phyloP scores from a whole-genome alignment of 30 jellyfish, hydroid and myxozoan species.

The Pseudorhiza aurosa region DNA sequence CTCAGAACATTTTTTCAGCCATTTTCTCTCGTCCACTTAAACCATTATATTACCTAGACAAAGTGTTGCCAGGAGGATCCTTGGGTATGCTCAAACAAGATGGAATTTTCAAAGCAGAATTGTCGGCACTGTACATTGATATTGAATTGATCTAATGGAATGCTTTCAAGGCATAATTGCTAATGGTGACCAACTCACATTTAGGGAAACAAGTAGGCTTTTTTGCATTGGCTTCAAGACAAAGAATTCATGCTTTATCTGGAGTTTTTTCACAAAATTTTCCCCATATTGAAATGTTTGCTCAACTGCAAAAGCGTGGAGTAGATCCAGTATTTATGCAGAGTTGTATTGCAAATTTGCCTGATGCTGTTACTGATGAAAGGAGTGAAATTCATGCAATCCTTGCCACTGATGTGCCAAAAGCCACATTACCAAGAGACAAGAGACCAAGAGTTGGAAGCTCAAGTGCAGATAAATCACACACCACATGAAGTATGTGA shows the following conservation, averaged over 20 bases:
- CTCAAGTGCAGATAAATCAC: conserved; percentile 34
- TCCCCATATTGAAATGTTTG: conserved; percentile 47
- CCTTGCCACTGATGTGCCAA: not conserved
- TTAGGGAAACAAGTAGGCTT: conserved; percentile 50
- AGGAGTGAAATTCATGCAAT: conserved; percentile 1
- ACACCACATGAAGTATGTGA: conserved; percentile 49
- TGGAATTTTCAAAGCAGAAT: conserved; percentile 52
- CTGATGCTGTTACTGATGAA: conserved; percentile 15
- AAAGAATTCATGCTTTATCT: conserved; percentile 33
- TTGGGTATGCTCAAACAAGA: conserved; percentile 63
- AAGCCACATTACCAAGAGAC: conserved; percentile 6
- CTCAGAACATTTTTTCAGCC: too few species aligned
- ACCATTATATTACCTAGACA: too few species aligned
- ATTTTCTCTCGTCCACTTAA: too few species aligned
- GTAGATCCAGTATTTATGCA: conserved; percentile 46
- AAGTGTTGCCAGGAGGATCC: too few species aligned
- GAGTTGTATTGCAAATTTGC: conserved; percentile 7
- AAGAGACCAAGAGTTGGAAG: conserved; percentile 31
- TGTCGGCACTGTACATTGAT: conserved; percentile 32
- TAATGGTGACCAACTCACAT: conserved; percentile 17
- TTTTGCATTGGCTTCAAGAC: conserved; percentile 24
- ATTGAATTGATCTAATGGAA: conserved; percentile 17
- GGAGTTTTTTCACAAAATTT: conserved; percentile 21
- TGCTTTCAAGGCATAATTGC: conserved; percentile 12
- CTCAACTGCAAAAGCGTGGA: conserved; percentile 63